phyloP scores from a whole-genome alignment of 2,888 invertebrate genomes.

The Sarcophaga subvicina region DNA sequence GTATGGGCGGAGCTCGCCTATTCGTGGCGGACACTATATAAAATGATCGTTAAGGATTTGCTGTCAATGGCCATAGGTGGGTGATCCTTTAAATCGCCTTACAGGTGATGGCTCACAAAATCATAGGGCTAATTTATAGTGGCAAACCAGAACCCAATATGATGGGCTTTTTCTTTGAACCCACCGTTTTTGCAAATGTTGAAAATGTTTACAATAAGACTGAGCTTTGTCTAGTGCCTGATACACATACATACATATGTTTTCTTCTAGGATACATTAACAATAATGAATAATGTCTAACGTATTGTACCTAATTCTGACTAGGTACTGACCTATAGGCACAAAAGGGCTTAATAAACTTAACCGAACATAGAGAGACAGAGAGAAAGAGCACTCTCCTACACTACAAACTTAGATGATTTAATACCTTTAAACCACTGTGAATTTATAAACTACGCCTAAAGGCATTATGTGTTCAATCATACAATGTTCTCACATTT shows the following conservation, averaged over 20 bases:
- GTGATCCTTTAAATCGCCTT: constrained; percentile 91
- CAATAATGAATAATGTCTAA: too few species aligned
- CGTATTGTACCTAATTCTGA: too few species aligned
- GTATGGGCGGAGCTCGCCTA: constrained; percentile 96
- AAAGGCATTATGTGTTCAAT: constrained; percentile 21
- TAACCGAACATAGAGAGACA: too few species aligned
- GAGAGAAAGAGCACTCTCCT: too few species aligned
- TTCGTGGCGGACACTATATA: constrained; percentile 96
- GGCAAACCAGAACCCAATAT: constrained; percentile 84
- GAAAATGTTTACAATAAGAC: constrained; percentile 99
- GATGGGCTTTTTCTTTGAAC: constrained; percentile 93
- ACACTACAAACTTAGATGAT: background rate
- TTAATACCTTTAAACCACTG: background rate
- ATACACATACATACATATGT: too few species aligned
- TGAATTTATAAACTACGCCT: background rate
- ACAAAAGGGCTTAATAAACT: too few species aligned
- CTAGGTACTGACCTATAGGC: too few species aligned
- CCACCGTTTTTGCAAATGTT: constrained; percentile 96
- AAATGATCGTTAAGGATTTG: constrained; percentile 90
- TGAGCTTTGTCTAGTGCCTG: constrained; percentile 82
- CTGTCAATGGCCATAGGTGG: constrained; percentile 88
- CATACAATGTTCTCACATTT: constrained; percentile 30
- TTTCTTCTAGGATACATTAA: too few species aligned
- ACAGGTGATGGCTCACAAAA: constrained; percentile 98
- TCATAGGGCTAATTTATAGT: constrained; percentile 93